phyloP scores from a whole-genome alignment of 2,797 vertebrate species.

The Macropus fuliginosus region DNA sequence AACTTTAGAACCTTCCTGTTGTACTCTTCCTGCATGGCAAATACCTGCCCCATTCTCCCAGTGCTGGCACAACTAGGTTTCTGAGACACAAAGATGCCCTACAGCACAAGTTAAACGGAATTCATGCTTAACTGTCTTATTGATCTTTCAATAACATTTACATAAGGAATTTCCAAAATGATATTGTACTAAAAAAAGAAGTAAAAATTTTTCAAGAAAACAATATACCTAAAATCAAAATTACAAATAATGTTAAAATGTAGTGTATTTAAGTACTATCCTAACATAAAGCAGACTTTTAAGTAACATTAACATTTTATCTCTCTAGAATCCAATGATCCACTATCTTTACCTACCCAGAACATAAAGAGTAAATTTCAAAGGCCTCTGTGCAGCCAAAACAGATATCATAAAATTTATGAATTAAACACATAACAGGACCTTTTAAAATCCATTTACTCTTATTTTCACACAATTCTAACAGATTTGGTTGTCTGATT shows the following conservation, averaged over 20 bases:
- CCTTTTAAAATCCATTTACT: not conserved
- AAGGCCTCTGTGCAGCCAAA: not conserved
- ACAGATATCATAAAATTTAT: not conserved
- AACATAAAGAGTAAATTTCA: not conserved
- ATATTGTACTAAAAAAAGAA: not conserved
- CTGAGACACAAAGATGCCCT: not conserved
- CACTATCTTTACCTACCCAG: not conserved
- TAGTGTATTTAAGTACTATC: not conserved
- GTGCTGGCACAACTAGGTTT: not conserved
- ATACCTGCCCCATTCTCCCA: slow-evolving; percentile 1
- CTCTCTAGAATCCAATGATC: slow-evolving; percentile 5
- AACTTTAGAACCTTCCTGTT: slow-evolving; percentile 57
- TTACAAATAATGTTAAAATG: not conserved
- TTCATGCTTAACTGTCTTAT: not conserved
- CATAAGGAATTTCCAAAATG: not conserved
- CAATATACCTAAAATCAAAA: not conserved
- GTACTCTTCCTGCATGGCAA: slow-evolving; percentile 67
- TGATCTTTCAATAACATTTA: not conserved
- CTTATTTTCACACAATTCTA: slow-evolving; percentile 18
- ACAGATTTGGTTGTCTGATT: not conserved
- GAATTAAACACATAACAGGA: not conserved
- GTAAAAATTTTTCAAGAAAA: not conserved
- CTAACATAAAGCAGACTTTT: not conserved
- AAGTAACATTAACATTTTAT: slow-evolving; percentile 7
- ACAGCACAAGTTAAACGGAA: not conserved